A percentile compares a stretch with the other conserved stretches of the same genome.
Evolutionary conservation across 2,888 invertebrate genomes (phyloP).

Genomic region (Scaptomyza polygonia): DNA sequence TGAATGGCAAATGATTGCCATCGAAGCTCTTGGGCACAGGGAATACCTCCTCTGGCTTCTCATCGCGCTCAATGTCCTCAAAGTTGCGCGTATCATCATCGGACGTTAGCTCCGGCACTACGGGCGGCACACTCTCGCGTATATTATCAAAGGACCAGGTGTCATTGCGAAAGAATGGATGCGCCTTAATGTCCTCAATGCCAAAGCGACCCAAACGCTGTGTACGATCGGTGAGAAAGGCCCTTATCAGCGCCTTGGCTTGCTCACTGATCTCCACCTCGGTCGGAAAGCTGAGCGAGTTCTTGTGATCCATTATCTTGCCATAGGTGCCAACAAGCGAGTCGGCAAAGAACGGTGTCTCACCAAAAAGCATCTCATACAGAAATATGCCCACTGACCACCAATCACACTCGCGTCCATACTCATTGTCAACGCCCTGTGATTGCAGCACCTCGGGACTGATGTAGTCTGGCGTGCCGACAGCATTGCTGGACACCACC

Average conservation of each 20-base stretch:
- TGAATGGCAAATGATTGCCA: conserved; percentile 99
- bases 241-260: conserved; percentile 95
- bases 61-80: conserved; percentile 98
- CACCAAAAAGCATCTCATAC: conserved; percentile 99
- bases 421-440: conserved; percentile 97
- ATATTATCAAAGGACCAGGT: conserved; percentile 99
- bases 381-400: conserved; percentile 99
- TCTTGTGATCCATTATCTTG: conserved; percentile 99
- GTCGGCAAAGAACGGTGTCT: conserved; percentile 99
- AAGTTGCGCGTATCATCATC: conserved; percentile 99
- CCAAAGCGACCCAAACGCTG: conserved; percentile 95
- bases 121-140: conserved; percentile 96
- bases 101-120: conserved; percentile 96
- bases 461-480: conserved; percentile 99
- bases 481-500: conserved; percentile 98
- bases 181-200: conserved; percentile 96
- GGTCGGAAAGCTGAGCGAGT: conserved; percentile 96
- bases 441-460: conserved; percentile 99
- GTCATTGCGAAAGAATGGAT: conserved; percentile 97
- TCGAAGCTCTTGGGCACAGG: conserved; percentile 98
- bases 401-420: conserved; percentile 99
- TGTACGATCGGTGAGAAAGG: conserved; percentile 95
- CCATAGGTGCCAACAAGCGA: conserved; percentile 99
- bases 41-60: conserved; percentile 96
- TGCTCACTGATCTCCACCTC: conserved; percentile 96